A percentile compares a stretch with the other conserved stretches of the same genome.
phyloP scores from a whole-genome alignment of 2,797 vertebrate genomes.

The Graptemys geographica region DNA sequence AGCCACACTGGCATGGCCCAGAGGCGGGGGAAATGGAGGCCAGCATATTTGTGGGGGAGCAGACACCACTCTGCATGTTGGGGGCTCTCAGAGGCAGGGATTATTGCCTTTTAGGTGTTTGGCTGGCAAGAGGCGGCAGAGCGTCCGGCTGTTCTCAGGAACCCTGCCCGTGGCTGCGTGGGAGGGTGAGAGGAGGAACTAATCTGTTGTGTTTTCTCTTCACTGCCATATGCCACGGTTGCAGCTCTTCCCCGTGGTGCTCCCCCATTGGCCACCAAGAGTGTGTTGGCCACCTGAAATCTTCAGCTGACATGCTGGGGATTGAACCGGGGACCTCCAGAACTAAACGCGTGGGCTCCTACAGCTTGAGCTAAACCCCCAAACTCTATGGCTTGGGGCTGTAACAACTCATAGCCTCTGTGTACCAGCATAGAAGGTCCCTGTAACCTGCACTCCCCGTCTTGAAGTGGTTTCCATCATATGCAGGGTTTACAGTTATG shows the following conservation, averaged over 20 bases:
- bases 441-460: not conserved
- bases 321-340: not conserved
- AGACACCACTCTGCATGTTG: too few relatives aligned
- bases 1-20: not conserved
- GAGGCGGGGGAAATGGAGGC: not conserved
- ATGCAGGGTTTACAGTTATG: too few relatives aligned
- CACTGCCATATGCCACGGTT: too few relatives aligned
- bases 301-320: too few relatives aligned
- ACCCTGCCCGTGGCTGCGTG: not conserved
- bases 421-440: not conserved
- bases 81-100: not conserved
- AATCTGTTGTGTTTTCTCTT: not conserved
- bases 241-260: not conserved
- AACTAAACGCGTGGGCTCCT: not conserved
- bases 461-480: too few relatives aligned
- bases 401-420: not conserved
- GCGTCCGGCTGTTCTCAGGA: not conserved
- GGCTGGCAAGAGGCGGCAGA: too few relatives aligned
- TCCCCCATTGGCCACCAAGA: not conserved
- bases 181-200: not conserved
- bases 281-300: not conserved
- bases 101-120: not conserved
- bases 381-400: not conserved
- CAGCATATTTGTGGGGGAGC: accelerated
- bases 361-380: not conserved